These are phyloP conservation scores for Hiodon tergisus DNA, from an alignment of 2,113 vertebrate species.

Conservation along the genomic window DNA sequence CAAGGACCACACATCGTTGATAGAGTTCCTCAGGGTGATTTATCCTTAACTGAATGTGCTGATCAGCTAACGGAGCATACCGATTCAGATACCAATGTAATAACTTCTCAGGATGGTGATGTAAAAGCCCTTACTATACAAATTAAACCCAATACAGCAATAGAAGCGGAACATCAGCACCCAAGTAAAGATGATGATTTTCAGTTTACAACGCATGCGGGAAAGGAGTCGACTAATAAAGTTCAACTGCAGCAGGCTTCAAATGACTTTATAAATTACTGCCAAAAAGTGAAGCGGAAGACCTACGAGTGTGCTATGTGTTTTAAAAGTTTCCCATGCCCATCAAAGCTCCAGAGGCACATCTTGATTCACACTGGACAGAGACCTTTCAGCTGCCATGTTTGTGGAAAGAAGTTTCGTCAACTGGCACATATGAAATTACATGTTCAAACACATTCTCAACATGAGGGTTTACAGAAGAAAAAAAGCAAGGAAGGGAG, in stretches of 20 bases:
- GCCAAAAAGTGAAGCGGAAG: conserved; percentile 27
- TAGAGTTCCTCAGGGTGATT: background rate
- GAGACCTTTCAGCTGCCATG: conserved; percentile 64
- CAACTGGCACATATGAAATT: conserved; percentile 71
- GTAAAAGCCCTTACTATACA: background rate
- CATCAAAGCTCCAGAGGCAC: conserved; percentile 71
- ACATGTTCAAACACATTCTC: conserved; percentile 62
- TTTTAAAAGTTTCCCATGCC: conserved; percentile 65
- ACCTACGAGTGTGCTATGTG: conserved; percentile 68
- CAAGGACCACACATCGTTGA: background rate
- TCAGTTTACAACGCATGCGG: background rate
- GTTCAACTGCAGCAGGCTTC: background rate
- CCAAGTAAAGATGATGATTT: background rate
- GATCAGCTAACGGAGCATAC: background rate
- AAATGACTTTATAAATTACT: background rate
- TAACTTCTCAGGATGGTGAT: background rate
- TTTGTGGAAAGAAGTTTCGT: conserved; percentile 70
- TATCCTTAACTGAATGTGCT: background rate
- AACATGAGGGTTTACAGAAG: background rate
- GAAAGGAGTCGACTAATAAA: background rate
- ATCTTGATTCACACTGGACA: conserved; percentile 66
- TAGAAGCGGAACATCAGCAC: background rate
- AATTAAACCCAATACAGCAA: background rate
- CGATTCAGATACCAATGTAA: background rate
- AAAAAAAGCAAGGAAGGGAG: background rate